Conservation (phyloP, 2,797 vertebrate species). For the Oreochromis grahami region DNA sequence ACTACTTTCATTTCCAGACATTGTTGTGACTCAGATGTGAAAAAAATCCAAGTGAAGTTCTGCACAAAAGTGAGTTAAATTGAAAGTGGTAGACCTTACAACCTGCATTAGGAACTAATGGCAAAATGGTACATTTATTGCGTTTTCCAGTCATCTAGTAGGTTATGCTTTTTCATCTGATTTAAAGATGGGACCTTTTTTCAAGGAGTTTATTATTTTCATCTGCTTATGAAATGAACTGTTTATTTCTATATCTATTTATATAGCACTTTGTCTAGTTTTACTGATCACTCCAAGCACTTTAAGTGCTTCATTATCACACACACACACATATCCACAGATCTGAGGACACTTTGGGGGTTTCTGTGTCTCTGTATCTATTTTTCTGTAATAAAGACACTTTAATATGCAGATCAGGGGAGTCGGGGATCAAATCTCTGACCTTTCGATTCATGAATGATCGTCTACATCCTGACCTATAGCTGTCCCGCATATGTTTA, state of each 20-base stretch:
- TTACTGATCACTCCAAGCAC: neutral
- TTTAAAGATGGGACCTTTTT: neutral
- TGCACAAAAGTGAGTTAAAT: neutral
- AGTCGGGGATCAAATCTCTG: neutral
- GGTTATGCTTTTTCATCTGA: neutral
- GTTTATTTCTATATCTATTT: neutral
- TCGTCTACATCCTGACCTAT: neutral
- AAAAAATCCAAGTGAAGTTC: neutral
- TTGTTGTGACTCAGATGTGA: neutral
- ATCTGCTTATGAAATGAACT: neutral
- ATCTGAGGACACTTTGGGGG: neutral
- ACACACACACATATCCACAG: neutral
- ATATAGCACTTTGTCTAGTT: neutral
- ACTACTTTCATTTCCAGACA: neutral
- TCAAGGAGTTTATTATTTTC: neutral
- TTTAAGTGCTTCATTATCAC: neutral
- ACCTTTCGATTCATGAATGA: neutral
- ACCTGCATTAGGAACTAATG: neutral
- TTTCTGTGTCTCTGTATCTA: neutral
- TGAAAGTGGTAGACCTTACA: neutral
- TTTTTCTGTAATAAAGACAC: neutral
- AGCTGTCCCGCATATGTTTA: neutral
- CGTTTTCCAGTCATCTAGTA: neutral
- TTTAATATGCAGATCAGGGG: neutral
- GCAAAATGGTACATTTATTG: neutral